Base-by-base conservation (phyloP, 2,113 vertebrate genomes). In the Butorides virescens region DNA sequence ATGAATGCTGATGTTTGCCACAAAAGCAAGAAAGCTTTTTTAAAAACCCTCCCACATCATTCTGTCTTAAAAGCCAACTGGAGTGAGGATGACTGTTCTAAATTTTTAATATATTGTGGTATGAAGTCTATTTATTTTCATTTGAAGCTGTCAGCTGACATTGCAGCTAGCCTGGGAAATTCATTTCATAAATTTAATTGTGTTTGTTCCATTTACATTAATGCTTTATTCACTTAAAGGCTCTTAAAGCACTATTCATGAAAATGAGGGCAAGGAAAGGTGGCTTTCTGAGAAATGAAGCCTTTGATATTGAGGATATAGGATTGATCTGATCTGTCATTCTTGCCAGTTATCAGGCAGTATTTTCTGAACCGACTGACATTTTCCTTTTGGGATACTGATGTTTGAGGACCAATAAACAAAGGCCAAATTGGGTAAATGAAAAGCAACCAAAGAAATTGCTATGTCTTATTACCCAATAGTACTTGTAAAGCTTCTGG, bases 61-160 rank as follows among this genome's bases (percentile, higher is more conserved):
- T 92, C 68, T 78, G 37, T 94, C 46, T 72, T 94, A 88, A 91
- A 95, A 97, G 58, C 63, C 76, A 89, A 30, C 66, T 75, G 70
- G 44, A 78, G 25, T 91, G 90, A 90, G 85, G 66, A 72, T 79
- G 86, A 55, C 58, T 79, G 75, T 71, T 94, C 29, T 93, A 86
- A 92, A 92, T 91, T 95, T 97, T 95, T 93, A 95, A 96, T 96
- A 89, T 53, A 75, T 90, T 95, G 94, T 87, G 79, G 76, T 94
- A 91, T 87, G 58, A 94, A 95, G 76, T 89, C 66, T 97, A 84
- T 97, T 95, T 96, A 95, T 96, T 97, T 97, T 95, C 53, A 96
- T 89, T 85, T 89, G 75, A 92, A 95, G 49, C 59, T 58, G 68
- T 94, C 75, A 88, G 63, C 73, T 95, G 93, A 91, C 71, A 77